These are phyloP conservation scores for Bilobella aurantiaca DNA, from an alignment of 1,140 invertebrate species.

Conservation along the genomic window DNA sequence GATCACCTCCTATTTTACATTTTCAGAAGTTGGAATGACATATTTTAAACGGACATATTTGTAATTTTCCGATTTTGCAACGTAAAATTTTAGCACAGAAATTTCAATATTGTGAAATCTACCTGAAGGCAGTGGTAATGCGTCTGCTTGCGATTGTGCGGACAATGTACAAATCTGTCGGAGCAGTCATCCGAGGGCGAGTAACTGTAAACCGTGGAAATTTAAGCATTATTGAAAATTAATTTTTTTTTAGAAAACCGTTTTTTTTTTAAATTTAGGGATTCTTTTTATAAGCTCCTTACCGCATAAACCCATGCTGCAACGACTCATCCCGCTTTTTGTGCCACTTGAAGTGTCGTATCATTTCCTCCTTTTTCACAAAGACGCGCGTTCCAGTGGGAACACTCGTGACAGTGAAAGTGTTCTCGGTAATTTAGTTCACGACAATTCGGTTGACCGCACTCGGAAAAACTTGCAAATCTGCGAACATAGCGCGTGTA, in stretches of 20 bases:
- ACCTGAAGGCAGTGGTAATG: constrained; percentile 95
- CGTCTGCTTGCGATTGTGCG: constrained; percentile 92
- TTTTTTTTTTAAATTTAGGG: too few relatives aligned
- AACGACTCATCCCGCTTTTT: constrained; percentile 95
- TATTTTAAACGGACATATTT: too few relatives aligned
- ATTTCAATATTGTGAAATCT: constrained; percentile 20
- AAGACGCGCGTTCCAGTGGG: constrained; percentile 61
- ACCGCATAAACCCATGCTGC: constrained; percentile 88
- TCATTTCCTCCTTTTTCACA: constrained; percentile 97
- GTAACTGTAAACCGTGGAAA: constrained; percentile 42
- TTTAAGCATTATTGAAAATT: neutral
- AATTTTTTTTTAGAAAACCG: too few relatives aligned
- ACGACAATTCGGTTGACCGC: constrained; percentile 65
- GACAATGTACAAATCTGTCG: constrained; percentile 66
- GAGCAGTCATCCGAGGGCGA: constrained; percentile 84
- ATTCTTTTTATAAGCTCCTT: neutral
- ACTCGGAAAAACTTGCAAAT: constrained; percentile 62
- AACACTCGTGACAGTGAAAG: constrained; percentile 65
- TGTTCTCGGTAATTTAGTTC: constrained; percentile 82
- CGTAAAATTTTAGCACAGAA: constrained; percentile 9
- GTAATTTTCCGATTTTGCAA: too few relatives aligned
- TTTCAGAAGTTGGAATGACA: too few relatives aligned
- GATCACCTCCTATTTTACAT: too few relatives aligned
- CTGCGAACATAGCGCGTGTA: constrained; percentile 72
- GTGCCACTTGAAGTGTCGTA: constrained; percentile 97